Base-by-base conservation (phyloP, 2,113 vertebrate genomes). In the Hippocampus barbouri region DNA sequence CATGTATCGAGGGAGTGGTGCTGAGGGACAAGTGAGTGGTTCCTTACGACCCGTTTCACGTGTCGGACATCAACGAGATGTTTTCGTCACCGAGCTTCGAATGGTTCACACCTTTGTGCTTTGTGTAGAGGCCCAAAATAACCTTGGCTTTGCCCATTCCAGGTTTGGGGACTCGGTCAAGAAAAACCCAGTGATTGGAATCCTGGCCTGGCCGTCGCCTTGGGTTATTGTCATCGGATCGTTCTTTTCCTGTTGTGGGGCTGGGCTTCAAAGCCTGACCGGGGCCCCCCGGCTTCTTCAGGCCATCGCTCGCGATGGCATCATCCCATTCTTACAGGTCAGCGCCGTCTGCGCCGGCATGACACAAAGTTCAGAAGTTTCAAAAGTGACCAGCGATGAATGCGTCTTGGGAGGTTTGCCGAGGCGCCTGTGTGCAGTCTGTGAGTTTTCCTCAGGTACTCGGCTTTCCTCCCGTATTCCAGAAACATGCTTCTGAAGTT, bases 181-280 rank as follows among this genome's bases (percentile, higher is more conserved):
- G 71, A 93, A 92, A 72, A 96, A 91, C 54, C 91, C 95, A 1
- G 96, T 98, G 40, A 94, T 98, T 7, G 96, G 95, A 60, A 90
- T 91, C 2, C 88, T 98, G 86, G 95, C 97, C 43, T 98, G 97
- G 97, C 97, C 97, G 0, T 98, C 97, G 9, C 95, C 95, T 0
- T 98, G 94, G 96, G 93, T 98, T 66, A 97, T 98, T 69, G 95
- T 98, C 79, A 98, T 98, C 18, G 97, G 97, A 73, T 98, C 97
- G 0, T 98, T 98, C 87, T 98, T 98, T 86, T 98, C 96, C 60
- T 98, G 96, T 1, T 98, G 95, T n/a, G 96, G 96, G 12, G 96
- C 96, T 0, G 96, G 95, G 59, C 93, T 98, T 18, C 97, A 98
- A 87, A 98, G 96, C 69, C 94, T 98, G 65, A 98, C 96, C 0